Percentiles rank a stretch among this genome's conserved stretches.
These are phyloP conservation scores for Corvus moneduloides DNA, from an alignment of 2,113 vertebrate species.

Conservation along the genomic window DNA sequence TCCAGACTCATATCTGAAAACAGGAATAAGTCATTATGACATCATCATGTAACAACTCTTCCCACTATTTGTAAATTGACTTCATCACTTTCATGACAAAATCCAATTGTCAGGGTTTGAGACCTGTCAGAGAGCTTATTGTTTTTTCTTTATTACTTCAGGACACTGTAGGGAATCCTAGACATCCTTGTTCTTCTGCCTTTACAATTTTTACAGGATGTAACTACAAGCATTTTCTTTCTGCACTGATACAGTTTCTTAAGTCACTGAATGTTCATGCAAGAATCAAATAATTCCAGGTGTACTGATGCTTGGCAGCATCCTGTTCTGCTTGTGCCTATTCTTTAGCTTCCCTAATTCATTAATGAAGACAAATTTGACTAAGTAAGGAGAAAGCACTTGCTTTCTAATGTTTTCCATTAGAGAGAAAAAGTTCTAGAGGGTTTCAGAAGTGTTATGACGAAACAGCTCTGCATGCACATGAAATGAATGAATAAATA, in stretches of 20 bases:
- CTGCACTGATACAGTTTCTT: fast-evolving
- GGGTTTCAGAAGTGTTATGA: neutral
- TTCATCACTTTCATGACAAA: neutral
- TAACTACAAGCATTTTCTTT: neutral
- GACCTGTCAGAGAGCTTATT: neutral
- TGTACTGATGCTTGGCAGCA: neutral
- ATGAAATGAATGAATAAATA: neutral
- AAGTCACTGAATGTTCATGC: neutral
- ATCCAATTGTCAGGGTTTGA: neutral
- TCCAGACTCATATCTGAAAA: neutral
- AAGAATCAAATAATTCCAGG: neutral
- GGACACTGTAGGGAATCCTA: neutral
- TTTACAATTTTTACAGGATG: neutral
- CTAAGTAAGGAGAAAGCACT: neutral
- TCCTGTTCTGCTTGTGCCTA: neutral
- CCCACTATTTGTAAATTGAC: neutral
- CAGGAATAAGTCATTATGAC: neutral
- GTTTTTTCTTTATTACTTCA: neutral
- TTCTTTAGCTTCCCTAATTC: neutral
- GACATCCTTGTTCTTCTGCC: neutral
- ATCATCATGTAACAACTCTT: neutral
- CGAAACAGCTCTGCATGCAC: neutral
- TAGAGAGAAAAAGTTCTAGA: neutral
- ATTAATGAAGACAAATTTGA: neutral
- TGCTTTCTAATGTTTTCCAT: neutral